phyloP scores from a whole-genome alignment of 2,888 invertebrate genomes.

The Macrosiphum euphorbiae region DNA sequence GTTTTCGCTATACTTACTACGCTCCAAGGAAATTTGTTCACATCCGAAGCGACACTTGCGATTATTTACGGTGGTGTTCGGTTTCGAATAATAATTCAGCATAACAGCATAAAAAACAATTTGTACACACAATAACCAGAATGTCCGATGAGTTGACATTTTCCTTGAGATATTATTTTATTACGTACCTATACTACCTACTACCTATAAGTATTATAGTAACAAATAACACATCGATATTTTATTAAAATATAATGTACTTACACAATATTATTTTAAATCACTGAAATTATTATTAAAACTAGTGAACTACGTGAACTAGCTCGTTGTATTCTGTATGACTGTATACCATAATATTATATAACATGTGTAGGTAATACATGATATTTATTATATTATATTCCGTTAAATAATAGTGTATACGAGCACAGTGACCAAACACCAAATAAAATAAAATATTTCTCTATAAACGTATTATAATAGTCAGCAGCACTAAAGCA shows the following conservation, averaged over 20 bases:
- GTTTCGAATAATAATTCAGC: conserved; percentile 19
- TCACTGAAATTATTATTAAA: not conserved
- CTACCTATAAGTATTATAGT: too few relatives aligned
- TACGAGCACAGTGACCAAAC: not conserved
- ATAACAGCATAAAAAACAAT: not conserved
- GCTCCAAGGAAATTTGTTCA: not conserved
- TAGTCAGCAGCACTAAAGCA: not conserved
- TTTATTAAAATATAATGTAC: not conserved
- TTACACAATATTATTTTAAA: not conserved
- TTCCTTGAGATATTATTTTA: conserved; percentile 1
- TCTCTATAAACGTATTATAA: not conserved
- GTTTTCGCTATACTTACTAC: not conserved
- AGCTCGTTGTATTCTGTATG: not conserved
- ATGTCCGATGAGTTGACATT: not conserved
- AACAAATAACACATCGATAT: not conserved
- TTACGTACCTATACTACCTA: not conserved
- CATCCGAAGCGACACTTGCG: not conserved
- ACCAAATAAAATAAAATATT: not conserved
- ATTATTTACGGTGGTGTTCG: conserved; percentile 14
- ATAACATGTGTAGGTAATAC: not conserved
- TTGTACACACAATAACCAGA: not conserved
- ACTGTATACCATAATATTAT: not conserved
- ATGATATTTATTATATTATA: not conserved
- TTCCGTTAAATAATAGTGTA: not conserved
- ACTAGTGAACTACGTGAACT: not conserved